These are phyloP conservation scores for Philypnodon macrostomus DNA, from an alignment of 2,797 vertebrate species.

Conservation along the genomic window DNA sequence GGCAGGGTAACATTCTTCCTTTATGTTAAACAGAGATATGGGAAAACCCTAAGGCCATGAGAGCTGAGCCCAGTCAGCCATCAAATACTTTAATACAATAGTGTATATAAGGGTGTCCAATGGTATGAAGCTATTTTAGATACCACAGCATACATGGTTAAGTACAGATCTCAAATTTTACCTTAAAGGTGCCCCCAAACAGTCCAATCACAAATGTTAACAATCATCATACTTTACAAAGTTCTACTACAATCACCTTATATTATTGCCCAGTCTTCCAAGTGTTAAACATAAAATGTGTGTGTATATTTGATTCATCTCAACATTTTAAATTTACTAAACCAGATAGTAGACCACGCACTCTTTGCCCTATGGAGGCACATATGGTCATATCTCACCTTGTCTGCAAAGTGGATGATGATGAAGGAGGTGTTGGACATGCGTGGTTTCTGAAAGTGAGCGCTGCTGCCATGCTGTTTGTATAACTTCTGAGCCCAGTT, in stretches of 20 bases:
- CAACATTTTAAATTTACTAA: too few relatives aligned
- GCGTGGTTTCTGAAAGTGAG: conserved; percentile 94
- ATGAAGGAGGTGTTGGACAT: conserved; percentile 94
- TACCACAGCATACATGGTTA: too few relatives aligned
- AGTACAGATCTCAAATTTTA: too few relatives aligned
- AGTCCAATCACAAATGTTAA: too few relatives aligned
- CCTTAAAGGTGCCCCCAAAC: too few relatives aligned
- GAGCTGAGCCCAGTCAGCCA: neutral
- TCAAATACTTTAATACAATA: neutral
- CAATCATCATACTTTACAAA: too few relatives aligned
- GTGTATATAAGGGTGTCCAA: neutral
- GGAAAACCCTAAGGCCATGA: conserved; percentile 2
- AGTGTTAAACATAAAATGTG: too few relatives aligned
- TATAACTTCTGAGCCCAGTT: conserved; percentile 96
- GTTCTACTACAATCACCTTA: too few relatives aligned
- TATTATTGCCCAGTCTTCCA: too few relatives aligned
- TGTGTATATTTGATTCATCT: too few relatives aligned
- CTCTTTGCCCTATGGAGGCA: too few relatives aligned
- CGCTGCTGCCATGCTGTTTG: conserved; percentile 74
- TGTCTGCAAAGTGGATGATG: conserved; percentile 89
- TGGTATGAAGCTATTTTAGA: neutral
- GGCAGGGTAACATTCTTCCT: neutral
- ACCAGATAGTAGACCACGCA: too few relatives aligned
- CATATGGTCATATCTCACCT: conserved; percentile 83
- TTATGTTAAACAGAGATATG: neutral